These are phyloP conservation scores for Onychostruthus taczanowskii DNA, from an alignment of 2,113 vertebrate species.

Conservation along the genomic window DNA sequence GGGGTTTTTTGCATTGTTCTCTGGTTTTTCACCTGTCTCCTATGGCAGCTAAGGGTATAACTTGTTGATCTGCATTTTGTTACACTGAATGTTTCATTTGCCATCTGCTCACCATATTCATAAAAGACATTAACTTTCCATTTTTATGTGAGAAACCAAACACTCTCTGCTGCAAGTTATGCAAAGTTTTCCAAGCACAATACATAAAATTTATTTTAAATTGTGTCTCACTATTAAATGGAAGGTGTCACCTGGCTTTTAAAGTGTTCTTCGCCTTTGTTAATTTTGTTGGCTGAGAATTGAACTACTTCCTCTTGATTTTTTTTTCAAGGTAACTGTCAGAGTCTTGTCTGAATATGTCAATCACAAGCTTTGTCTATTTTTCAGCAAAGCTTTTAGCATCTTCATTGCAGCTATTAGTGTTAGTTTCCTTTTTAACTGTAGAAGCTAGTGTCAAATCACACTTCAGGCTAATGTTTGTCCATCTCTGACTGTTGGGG, in stretches of 20 bases:
- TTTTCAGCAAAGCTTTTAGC: conserved; percentile 3
- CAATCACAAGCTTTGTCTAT: not conserved
- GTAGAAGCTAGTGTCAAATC: not conserved
- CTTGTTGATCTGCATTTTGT: not conserved
- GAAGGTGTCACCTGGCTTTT: not conserved
- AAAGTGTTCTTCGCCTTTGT: not conserved
- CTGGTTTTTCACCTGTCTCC: not conserved
- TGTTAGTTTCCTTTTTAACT: not conserved
- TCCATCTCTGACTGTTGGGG: not conserved
- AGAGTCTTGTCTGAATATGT: not conserved
- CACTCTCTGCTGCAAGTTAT: not conserved
- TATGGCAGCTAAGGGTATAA: not conserved
- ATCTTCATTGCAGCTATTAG: not conserved
- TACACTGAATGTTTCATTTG: not conserved
- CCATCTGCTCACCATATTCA: not conserved
- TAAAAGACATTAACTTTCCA: not conserved
- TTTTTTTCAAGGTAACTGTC: not conserved
- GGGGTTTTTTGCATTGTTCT: not conserved
- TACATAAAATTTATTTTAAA: not conserved
- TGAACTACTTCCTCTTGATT: not conserved
- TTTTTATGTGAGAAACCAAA: not conserved
- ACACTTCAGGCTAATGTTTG: not conserved
- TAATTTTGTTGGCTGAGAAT: not conserved
- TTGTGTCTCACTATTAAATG: not conserved
- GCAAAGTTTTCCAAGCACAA: not conserved